Base-by-base conservation (phyloP, 1,140 invertebrate genomes). In the Polypedilum pembai region DNA sequence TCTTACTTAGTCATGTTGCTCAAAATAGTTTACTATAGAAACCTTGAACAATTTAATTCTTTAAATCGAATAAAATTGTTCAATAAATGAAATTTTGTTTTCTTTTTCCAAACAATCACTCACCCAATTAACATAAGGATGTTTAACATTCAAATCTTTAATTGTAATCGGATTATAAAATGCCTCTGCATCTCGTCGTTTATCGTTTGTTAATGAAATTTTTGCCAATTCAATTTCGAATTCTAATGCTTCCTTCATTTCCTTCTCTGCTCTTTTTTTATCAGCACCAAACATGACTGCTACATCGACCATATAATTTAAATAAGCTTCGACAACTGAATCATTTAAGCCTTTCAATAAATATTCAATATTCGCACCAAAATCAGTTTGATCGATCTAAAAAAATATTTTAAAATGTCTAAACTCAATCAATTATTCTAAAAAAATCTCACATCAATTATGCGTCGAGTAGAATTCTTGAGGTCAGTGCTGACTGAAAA, bases 121-220 rank as follows among this genome's bases (percentile, higher is more conserved):
- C n/a, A 74, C 41, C 73, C 73, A 74, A 18, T 45, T 18, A n/a
- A 45, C 82, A 75, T 83, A 79, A 5, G 82, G 83, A 45, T 84
- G 84, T 63, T 82, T 78, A 63, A 80, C 76, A 75, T 85, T 81
- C 17, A 89, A 78, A 66, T 88, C 84, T 15, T 76, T 76, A 7
- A 89, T 79, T 1, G 83, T 86, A 84, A 90, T 89, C 72, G 87
- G 86, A 78, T 91, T 90, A 80, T 91, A 91, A 8, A 89, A 80
- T 76, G 87, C 85, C 20, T 86, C 85, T 24, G 87, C 86, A 80
- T 91, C 88, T 72, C 89, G 79, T 75, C 89, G 81, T 75, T 90
- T 85, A 79, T 91, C 89, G 18, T 83, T 82, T 0, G 89, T 87
- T 65, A 87, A 75, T 1, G 86, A 88, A 76, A 86, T 86, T 76